Conservation (phyloP, 2,797 vertebrate species). For the Acrossocheilus wenchowensis region DNA sequence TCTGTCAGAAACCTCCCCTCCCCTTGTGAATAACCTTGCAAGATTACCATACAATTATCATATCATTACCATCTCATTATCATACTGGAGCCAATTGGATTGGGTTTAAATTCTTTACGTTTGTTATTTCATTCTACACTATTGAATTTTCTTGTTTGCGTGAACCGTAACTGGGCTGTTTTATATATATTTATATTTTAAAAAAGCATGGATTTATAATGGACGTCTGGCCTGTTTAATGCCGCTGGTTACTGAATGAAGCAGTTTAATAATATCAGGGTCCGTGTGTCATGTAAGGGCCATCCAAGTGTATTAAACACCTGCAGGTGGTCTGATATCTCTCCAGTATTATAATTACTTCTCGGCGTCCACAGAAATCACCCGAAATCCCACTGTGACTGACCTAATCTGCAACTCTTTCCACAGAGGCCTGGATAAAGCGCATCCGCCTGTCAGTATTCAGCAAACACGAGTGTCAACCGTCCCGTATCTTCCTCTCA, state of each 20-base stretch:
- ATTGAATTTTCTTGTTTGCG: neutral
- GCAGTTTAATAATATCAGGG: slow-evolving; percentile 21
- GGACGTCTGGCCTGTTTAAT: neutral
- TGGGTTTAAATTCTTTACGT: slow-evolving; percentile 24
- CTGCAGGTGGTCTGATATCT: slow-evolving; percentile 33
- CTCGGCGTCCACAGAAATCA: neutral
- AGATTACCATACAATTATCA: slow-evolving; percentile 85
- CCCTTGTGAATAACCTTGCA: slow-evolving; percentile 81
- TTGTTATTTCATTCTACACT: slow-evolving; percentile 1
- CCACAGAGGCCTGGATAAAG: neutral
- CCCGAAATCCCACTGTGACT: neutral
- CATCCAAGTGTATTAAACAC: slow-evolving; percentile 28
- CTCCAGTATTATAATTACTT: slow-evolving; percentile 30
- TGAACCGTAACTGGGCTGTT: neutral
- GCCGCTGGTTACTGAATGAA: slow-evolving; percentile 9
- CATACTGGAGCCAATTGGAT: slow-evolving; percentile 59
- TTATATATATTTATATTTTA: slow-evolving; percentile 6
- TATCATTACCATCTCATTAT: slow-evolving; percentile 82
- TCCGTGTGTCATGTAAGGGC: neutral
- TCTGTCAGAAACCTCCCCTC: slow-evolving; percentile 57
- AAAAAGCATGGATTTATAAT: neutral
- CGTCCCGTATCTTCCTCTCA: neutral
- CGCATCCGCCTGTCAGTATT: slow-evolving; percentile 3
- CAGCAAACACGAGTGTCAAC: neutral
- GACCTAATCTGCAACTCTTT: slow-evolving; percentile 18